These are phyloP conservation scores for Coptodon bakossiorum DNA, from an alignment of 2,113 vertebrate species.

Conservation along the genomic window DNA sequence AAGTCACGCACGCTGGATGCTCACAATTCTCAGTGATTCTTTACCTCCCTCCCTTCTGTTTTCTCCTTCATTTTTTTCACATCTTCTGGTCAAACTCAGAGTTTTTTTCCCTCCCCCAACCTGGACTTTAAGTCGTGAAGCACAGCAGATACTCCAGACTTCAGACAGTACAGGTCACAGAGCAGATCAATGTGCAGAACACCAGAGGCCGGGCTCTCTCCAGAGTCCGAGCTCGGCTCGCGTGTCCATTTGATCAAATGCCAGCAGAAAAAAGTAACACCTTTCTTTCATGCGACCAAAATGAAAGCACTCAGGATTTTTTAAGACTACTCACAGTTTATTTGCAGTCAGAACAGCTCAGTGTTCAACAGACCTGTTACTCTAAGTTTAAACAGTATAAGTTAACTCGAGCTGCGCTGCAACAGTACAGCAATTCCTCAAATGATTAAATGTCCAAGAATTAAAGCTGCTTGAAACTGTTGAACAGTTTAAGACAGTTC, in stretches of 20 bases:
- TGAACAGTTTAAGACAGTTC: neutral
- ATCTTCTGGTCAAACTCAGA: neutral
- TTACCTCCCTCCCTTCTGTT: neutral
- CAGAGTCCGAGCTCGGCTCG: neutral
- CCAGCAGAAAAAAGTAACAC: neutral
- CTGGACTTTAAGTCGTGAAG: neutral
- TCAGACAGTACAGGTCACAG: neutral
- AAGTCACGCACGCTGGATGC: neutral
- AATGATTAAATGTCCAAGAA: neutral
- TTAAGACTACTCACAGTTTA: neutral
- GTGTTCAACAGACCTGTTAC: neutral
- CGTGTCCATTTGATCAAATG: slow-evolving; percentile 3
- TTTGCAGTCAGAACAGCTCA: neutral
- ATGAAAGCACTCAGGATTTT: neutral
- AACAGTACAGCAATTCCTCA: rapidly evolving
- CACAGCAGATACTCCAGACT: neutral
- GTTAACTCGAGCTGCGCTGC: neutral
- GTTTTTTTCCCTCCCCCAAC: no score
- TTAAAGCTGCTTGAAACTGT: neutral
- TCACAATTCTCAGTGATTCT: neutral
- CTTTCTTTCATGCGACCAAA: neutral
- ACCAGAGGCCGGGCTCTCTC: neutral
- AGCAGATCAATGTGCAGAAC: slow-evolving; percentile 3
- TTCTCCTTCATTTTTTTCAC: neutral
- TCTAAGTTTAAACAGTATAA: neutral